Percentiles rank a stretch among this genome's conserved stretches.
Evolutionary conservation across 2,113 vertebrate genomes (phyloP).

Genomic region (Psammodynastes pulverulentus): DNA sequence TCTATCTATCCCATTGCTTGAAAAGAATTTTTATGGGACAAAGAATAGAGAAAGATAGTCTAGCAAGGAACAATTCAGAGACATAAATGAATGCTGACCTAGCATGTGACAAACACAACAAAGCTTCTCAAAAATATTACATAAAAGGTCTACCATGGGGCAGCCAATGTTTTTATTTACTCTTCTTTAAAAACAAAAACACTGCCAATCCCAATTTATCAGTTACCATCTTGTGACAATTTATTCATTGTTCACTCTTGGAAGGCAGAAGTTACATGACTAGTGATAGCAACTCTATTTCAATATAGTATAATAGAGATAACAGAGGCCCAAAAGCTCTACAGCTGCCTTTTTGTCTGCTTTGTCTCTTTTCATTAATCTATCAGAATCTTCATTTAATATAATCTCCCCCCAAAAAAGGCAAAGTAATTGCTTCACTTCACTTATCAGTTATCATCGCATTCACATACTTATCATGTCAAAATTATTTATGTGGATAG

Average conservation of each 20-base stretch:
- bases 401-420: conserved; percentile 76
- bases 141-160: conserved; percentile 61
- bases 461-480: conserved; percentile 80
- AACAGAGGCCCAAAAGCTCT: conserved; percentile 81
- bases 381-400: conserved; percentile 88
- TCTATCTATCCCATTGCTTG: not conserved
- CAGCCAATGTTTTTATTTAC: conserved; percentile 77
- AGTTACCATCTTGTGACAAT: conserved; percentile 83
- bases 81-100: conserved; percentile 55
- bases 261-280: conserved; percentile 81
- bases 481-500: conserved; percentile 87
- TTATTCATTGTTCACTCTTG: conserved; percentile 82
- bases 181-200: conserved; percentile 64
- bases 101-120: conserved; percentile 37
- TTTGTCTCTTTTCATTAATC: conserved; percentile 86
- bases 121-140: conserved; percentile 46
- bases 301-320: conserved; percentile 86
- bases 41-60: conserved; percentile 5
- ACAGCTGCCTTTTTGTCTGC: conserved; percentile 79
- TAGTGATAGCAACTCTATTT: conserved; percentile 84
- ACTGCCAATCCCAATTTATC: conserved; percentile 83
- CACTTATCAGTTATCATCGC: conserved; percentile 83
- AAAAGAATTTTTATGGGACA: not conserved
- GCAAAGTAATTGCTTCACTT: conserved; percentile 85
- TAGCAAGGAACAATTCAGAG: conserved; percentile 58